Conservation (phyloP, 2,797 vertebrate species). For the Argentina silus region DNA sequence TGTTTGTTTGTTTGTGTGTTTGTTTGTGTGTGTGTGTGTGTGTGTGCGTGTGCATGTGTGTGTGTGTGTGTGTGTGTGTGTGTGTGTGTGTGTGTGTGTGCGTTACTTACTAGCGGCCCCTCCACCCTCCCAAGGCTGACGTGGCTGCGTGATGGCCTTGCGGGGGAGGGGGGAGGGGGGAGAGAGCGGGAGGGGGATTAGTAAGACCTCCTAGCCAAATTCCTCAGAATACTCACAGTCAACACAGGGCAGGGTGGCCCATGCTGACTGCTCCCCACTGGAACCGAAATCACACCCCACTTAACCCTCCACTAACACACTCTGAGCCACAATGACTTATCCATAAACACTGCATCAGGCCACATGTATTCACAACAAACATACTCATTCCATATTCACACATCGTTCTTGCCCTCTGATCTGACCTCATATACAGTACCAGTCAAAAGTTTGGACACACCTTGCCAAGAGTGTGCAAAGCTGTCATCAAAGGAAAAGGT, state of each 20-base stretch:
- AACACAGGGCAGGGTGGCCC: conserved; percentile 51
- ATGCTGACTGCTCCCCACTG: background rate
- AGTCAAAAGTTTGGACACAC: no score
- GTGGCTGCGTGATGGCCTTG: conserved; percentile 53
- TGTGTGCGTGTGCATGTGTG: no score
- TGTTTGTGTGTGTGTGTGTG: no score
- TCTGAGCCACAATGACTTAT: background rate
- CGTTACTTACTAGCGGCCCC: conserved; percentile 28
- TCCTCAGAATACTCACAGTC: conserved; percentile 72
- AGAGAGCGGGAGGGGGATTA: conserved; percentile 10
- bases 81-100: conserved; percentile 20
- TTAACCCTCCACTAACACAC: background rate
- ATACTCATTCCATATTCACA: background rate
- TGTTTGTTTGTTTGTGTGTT: no score
- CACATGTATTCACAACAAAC: background rate
- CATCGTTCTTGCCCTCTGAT: background rate
- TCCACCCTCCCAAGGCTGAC: conserved; percentile 50
- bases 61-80: conserved; percentile 16
- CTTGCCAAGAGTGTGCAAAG: no score
- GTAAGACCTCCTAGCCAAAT: conserved; percentile 53
- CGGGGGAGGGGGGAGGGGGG: conserved; percentile 34
- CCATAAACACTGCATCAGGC: background rate
- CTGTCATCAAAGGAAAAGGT: no score
- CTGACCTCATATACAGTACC: background rate
- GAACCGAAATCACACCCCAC: background rate